Base-by-base conservation (phyloP, 2,797 vertebrate species). In the Cyprinodon diabolis region DNA sequence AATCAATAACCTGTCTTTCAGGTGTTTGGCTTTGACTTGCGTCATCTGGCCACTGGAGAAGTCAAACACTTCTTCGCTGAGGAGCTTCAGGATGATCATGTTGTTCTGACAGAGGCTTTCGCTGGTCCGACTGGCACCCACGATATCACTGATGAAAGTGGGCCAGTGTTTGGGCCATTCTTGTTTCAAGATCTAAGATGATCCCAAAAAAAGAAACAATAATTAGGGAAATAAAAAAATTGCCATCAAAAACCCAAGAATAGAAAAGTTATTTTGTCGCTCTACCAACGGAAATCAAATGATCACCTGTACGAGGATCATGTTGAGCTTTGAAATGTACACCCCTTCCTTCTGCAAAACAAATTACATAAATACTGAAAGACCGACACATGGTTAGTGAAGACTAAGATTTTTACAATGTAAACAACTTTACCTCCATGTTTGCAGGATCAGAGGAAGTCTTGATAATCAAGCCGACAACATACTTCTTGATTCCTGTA, bases 101-200 rank as follows among this genome's bases (percentile, higher is more conserved):
- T 99, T 99, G 94, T 99, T 99, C 92, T 99, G 98, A 86, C 98
- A 99, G 19, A 99, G 96, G 89, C 97, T 99, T 91, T 99, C 98
- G 13, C 98, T 99, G 80, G 97, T 99, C 72, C 97, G 96, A 87
- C 98, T 99, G 0, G 98, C 98, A 13, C 98, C 98, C 78, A 99
- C 98, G 11, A 99, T 99, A 78, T 99, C 98, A 0, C 98, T 99
- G 91, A 99, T 99, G 81, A 99, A 99, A 10, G 97, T 99, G 19
- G 98, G 98, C 98, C 98, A 99, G 90, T 99, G 98, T 91, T 99
- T 99, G 0, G 98, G 98, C 98, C 98, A 99, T 79, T 99, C 98
- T 90, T 99, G 98, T 85, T 99, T 99, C 87, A 99, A 88, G 90
- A 99, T 99, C 98, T 99, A 85, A 47, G 69, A 23, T 23, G n/a